Evolutionary conservation across 2,888 invertebrate species (phyloP), one percentile per base, ranked within the genome.

Genomic region (Nasonia oneida): DNA sequence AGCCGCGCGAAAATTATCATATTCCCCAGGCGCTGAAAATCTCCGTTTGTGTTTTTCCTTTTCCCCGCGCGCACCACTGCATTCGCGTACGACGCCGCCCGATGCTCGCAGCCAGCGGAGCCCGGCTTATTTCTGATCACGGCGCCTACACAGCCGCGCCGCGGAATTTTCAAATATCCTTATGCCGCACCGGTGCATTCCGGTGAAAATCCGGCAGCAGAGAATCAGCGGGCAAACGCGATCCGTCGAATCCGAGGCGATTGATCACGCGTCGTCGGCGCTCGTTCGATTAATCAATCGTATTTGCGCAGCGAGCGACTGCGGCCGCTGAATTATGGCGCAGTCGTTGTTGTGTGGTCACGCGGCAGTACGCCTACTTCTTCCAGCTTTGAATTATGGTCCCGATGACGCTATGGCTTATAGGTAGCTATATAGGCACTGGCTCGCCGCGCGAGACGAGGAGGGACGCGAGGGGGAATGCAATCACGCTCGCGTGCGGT

Each of bases 231-330:
- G 6, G 57, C n/a, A 57, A 57, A 12, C 37, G n/a, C 23, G 42
- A 61, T 61, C 37, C 53, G 42, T 70, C 37, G 70, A 42, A 23
- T 3, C 47, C 12, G 53, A 53, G 33, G 18, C 71, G 73, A 85
- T 77, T 71, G 71, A 42, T 77, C 85, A 64, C 39, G 79, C 18
- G 1, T 12, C 29, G 3, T 5, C 1, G 15, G 15, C 39, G 6
- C 5, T 1, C 3, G 67, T 10, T 67, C 76, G 78, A 86, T 84
- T 81, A 84, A 86, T 86, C 86, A 84, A 81, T 82, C 75, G 75
- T 29, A 39, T 33, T 15, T 67, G 33, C 61, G 14, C 78, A 29
- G 18, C 39, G 39, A 29, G 18, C 39, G 39, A 14, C 2, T 0
- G 29, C 29, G 10, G 14, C 50, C 47, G 47, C 61, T 86, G 83